Conservation (phyloP, 2,797 vertebrate species). For the Danio tinwini region DNA sequence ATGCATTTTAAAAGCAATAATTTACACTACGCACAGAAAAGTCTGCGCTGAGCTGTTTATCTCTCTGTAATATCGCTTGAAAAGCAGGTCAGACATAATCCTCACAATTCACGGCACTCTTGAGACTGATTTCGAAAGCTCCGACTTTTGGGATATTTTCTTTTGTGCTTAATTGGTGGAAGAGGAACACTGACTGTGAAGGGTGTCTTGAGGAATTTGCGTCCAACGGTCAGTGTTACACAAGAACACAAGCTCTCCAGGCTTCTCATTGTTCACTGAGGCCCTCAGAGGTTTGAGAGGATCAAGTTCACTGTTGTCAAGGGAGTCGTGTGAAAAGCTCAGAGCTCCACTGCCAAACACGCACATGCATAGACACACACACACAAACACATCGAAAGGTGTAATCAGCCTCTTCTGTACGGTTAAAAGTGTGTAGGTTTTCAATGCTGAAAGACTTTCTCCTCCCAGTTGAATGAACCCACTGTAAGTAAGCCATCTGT, state of each 20-base stretch:
- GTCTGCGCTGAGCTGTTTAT: background rate
- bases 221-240: conserved; percentile 38
- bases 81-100: conserved; percentile 12
- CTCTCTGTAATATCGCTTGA: background rate
- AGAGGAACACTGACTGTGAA: conserved; percentile 9
- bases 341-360: conserved; percentile 10
- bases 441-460: conserved; percentile 8
- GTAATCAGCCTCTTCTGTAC: conserved; percentile 13
- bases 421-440: background rate
- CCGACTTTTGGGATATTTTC: conserved; percentile 17
- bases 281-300: conserved; percentile 32
- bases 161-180: conserved; percentile 28
- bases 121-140: conserved; percentile 4
- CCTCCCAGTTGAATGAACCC: background rate
- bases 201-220: conserved; percentile 41
- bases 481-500: background rate
- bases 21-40: background rate
- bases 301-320: conserved; percentile 50
- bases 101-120: background rate
- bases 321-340: conserved; percentile 44
- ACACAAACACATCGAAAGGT: background rate
- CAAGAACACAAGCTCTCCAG: conserved; percentile 40
- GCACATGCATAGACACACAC: background rate
- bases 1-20: background rate
- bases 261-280: conserved; percentile 31